Evolutionary conservation across 2,113 vertebrate species (phyloP), one percentile per base, ranked within the genome.

Genomic region (Seriola rivoliana): DNA sequence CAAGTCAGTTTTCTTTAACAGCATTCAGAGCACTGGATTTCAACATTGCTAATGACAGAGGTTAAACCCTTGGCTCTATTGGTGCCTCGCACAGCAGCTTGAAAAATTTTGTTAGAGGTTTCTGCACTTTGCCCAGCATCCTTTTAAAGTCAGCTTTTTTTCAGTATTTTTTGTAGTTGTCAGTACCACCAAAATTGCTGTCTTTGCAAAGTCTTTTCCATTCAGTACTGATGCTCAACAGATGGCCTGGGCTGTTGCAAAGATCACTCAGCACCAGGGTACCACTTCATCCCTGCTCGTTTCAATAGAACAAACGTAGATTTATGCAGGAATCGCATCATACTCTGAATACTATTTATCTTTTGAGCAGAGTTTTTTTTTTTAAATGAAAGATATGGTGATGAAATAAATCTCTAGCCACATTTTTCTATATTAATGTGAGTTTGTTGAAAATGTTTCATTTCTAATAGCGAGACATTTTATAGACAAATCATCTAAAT

Each of bases 151-250:
- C 23, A 50, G 59, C 70, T 81, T 69, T 8, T 38, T 38, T 29
- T 29, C 65, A 85, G 85, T 34, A 76, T 58, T 80, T 80, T 78
- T 63, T 85, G 65, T 65, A 14, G 77, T 63, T 36, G 69, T 69
- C 83, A 36, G 62, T 60, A 12, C 48, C 4, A 11, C 52, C 52
- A 74, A 44, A 79, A 73, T 55, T 70, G 68, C 68, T 80, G 66
- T 84, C 75, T 40, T 42, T 72, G 78, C 76, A 82, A 68, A 89
- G 70, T 12, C 9, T 13, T 59, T 77, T 86, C 69, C 64, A 71
- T 63, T 71, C 74, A 14, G 71, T 79, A 36, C 81, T 88, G 77
- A 76, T 83, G 75, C 76, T 85, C 78, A 85, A 83, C 75, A 89
- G 84, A 82, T 81, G 77, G 80, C 21, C 19, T 3, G 4, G 66